Base-by-base conservation (phyloP, 2,113 vertebrate species). In the Percopsis transmontana region DNA sequence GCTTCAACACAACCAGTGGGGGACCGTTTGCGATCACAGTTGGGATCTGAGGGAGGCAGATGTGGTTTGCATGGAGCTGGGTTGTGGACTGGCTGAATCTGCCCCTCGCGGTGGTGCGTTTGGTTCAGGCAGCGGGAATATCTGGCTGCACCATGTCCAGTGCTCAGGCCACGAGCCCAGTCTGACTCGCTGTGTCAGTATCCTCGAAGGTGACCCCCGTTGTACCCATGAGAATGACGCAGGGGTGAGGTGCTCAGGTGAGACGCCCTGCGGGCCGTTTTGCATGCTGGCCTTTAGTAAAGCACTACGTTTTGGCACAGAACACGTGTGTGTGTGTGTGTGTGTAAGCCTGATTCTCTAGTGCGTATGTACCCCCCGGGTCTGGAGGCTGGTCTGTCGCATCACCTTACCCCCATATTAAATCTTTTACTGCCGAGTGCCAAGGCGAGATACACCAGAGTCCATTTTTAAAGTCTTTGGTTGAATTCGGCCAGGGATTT, bases 11-110 rank as follows among this genome's bases (percentile, higher is more conserved):
- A 69, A 83, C 51, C 81, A 85, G 62, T 93, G 92, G 92, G 89
- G 89, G 21, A 90, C 91, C 0, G 89, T 93, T 1, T 91, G 91
- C 2, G 81, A 89, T 76, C 65, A 73, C 0, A 83, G 72, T 38
- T 93, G 92, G 91, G 86, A 87, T 70, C 59, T 86, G 18, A 74
- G 69, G 10, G 91, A 91, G 21, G 89, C 91, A 1, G 58, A 87
- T 2, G 90, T 92, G 68, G 91, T 92, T 39, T 93, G 92, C 58
- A 39, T 87, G 74, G 87, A 93, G 80, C 77, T 92, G 69, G 86
- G 85, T 58, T 93, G 92, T 44, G 91, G 92, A 47, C 68, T 88
- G 9, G 91, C 89, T 3, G 82, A 87, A 47, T 62, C 62, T 1
- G 76, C 82, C 16, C 65, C 59, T 5, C 71, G 11, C 4, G 67